A percentile compares a stretch with the other conserved stretches of the same genome.
Evolutionary conservation across 2,888 invertebrate species (phyloP).

Genomic region (Dolichopus griseipennis): DNA sequence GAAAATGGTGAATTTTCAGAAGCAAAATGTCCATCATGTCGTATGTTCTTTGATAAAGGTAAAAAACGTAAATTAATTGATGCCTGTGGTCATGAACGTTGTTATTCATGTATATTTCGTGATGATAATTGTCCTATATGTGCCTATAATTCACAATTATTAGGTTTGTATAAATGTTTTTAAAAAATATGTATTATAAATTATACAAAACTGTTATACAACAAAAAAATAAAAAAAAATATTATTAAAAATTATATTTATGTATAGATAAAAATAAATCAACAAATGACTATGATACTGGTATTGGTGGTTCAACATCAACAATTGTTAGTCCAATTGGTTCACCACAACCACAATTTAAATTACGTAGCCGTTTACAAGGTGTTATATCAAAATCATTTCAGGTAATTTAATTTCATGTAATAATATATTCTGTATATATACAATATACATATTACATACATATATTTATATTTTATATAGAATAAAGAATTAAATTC

Average conservation of each 20-base stretch:
- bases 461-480: slow-evolving; percentile 5
- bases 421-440: slow-evolving; percentile 14
- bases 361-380: slow-evolving; percentile 56
- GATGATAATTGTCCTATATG: slow-evolving; percentile 88
- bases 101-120: slow-evolving; percentile 89
- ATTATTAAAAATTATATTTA: not conserved
- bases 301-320: slow-evolving; percentile 44
- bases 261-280: not conserved
- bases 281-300: slow-evolving; percentile 42
- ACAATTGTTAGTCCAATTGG: slow-evolving; percentile 45
- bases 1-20: slow-evolving; percentile 66
- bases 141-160: slow-evolving; percentile 28
- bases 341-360: slow-evolving; percentile 46
- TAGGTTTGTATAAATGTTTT: not conserved
- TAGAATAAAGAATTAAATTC: slow-evolving; percentile 14
- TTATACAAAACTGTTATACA: too few species aligned
- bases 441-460: slow-evolving; percentile 11
- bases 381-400: slow-evolving; percentile 58
- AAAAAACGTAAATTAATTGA: slow-evolving; percentile 92
- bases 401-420: slow-evolving; percentile 47
- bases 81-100: slow-evolving; percentile 90
- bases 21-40: slow-evolving; percentile 72
- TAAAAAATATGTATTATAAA: too few species aligned
- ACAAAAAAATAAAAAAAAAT: too few species aligned
- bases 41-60: slow-evolving; percentile 92